Evolutionary conservation across 2,888 invertebrate species (phyloP), one percentile per base, ranked within the genome.

Genomic region (Ichneumon xanthorius): DNA sequence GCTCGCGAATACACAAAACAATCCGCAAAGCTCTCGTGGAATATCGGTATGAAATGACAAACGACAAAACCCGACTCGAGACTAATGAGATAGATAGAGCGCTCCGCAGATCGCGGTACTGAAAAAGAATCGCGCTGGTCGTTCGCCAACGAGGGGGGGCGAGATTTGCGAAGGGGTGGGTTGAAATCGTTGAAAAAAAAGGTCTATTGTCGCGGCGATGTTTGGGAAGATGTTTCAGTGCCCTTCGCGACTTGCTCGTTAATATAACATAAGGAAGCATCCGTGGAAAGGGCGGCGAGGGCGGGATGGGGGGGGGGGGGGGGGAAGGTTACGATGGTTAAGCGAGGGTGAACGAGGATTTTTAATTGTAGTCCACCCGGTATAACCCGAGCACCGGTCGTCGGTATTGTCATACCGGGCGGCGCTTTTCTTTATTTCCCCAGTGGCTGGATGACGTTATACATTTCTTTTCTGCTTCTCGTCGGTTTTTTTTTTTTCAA

Each of bases 401-500:
- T 88, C 88, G 88, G 92, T 92, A 93, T 93, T 93, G 93, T 93
- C 92, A 92, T 92, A 92, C 92, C 90, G 89, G 89, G 89, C 91
- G 88, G 90, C 90, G 93, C 92, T 93, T 93, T 93, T 93, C 93
- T 94, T 93, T 93, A 94, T 94, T 94, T 94, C 94, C 94, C 94
- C 90, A 93, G 94, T 93, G 94, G 92, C 94, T 91, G 92, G 92
- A 93, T 93, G 92, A 93, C 93, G 93, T 93, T 94, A 94, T 93
- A 93, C 93, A 93, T 93, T 93, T 92, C 92, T 91, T 93, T 92
- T 88, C 86, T 83, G 87, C 84, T 85, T 86, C 79, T 87, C 80
- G 65, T 85, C 55, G 40, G 80, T 70, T 75, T 37, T 68, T 70
- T 53, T 82, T 86, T 73, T 84, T 82, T 91, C 87, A 90, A 91